Evolutionary conservation across 1,140 invertebrate genomes (phyloP).

Genomic region (Drosophila malerkotliana): DNA sequence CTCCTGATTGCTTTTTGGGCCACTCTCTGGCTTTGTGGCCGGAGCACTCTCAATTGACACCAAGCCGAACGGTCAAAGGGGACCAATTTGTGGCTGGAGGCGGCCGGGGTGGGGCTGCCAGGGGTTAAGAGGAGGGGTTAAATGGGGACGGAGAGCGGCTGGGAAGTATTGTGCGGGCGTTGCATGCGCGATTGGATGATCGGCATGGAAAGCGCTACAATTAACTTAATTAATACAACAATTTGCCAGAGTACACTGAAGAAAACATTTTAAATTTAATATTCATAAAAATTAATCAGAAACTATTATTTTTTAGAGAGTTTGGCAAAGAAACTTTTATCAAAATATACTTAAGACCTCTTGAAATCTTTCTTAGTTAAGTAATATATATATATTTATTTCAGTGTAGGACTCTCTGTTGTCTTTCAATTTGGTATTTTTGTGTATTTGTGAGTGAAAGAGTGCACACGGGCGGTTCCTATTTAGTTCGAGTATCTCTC

Average conservation of each 20-base stretch:
- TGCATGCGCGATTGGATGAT: slow-evolving; percentile 57
- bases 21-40: slow-evolving; percentile 28
- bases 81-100: slow-evolving; percentile 8
- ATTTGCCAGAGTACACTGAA: slow-evolving; percentile 34
- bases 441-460: slow-evolving; percentile 33
- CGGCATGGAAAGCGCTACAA: slow-evolving; percentile 59
- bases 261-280: background rate
- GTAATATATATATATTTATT: background rate
- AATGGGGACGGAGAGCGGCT: slow-evolving; percentile 17
- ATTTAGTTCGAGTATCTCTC: slow-evolving; percentile 9
- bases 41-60: slow-evolving; percentile 60
- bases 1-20: slow-evolving; percentile 31
- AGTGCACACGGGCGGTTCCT: slow-evolving; percentile 47
- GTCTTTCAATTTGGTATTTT: background rate
- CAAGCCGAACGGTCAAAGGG: slow-evolving; percentile 27
- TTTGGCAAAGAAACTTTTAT: no score
- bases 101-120: background rate
- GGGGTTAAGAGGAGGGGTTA: background rate
- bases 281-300: background rate
- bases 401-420: slow-evolving; percentile 1
- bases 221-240: slow-evolving; percentile 79
- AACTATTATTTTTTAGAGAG: no score
- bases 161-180: slow-evolving; percentile 65
- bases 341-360: no score
- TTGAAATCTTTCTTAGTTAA: background rate